Evolutionary conservation across 64 coral and sea anemone species (phyloP), one percentile per base, ranked within the genome.

Genomic region (Anthopleura sola): DNA sequence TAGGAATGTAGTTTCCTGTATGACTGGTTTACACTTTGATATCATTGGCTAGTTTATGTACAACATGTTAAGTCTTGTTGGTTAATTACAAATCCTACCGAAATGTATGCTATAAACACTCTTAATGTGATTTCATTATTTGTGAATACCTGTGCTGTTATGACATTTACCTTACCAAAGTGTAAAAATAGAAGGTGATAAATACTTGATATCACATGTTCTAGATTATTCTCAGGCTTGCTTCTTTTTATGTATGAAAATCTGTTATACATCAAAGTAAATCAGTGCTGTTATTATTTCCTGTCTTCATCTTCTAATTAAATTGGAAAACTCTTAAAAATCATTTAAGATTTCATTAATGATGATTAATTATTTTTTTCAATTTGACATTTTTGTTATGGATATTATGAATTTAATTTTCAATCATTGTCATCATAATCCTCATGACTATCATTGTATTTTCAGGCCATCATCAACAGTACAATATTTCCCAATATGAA

Each of bases 401-500:
- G 24, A 24, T 66, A n/a, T 53, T 48, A 48, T 48, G 46, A 5
- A 5, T 2, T 53, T 53, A 53, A 53, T 53, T 53, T 14, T 53
- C 50, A 53, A 15, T 53, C 12, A 14, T 14, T 12, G 14, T 53
- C 50, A 56, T 56, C 15, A 51, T 51, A 51, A 0, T 53, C 50
- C 5, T 53, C 50, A 15, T 23, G 18, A 21, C 23, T n/a, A n/a
- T n/a, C n/a, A n/a, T n/a, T n/a, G n/a, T n/a, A n/a, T 60, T 60
- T 83, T 60, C 74, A 99, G 93, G 97, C 93, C 28, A 95, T 99
- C 39, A 87, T 99, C 66, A 99, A 99, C 81, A 99, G 97, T 56
- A 99, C 93, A 15, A 88, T 99, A 37, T 75, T 94, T 20, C 85
- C 97, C 47, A 95, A 95, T 60, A 99, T 99, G 97, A 94, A 86